A percentile compares a stretch with the other conserved stretches of the same genome.
Evolutionary conservation across 1,140 invertebrate genomes (phyloP).

Genomic region (Ceratosolen solmsi): DNA sequence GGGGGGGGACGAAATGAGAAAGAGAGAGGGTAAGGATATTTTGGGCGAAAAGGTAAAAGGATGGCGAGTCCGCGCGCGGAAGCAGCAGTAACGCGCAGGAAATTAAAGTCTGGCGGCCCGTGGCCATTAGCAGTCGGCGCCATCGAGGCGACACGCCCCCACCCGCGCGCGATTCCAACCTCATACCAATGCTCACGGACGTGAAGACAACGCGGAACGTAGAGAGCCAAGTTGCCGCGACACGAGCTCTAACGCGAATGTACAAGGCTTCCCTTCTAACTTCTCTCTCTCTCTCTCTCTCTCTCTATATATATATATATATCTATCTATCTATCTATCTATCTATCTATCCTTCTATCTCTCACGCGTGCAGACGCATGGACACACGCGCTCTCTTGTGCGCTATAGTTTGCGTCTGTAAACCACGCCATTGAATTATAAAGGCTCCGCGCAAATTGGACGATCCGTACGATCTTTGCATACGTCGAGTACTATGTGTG

Average conservation of each 20-base stretch:
- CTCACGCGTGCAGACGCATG: neutral
- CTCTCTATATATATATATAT: too few relatives aligned
- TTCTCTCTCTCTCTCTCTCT: too few relatives aligned
- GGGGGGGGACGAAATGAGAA: constrained; percentile 43
- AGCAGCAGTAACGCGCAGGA: constrained; percentile 67
- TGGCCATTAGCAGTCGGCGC: constrained; percentile 74
- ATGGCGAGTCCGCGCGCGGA: constrained; percentile 66
- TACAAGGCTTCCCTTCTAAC: neutral
- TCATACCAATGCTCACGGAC: constrained; percentile 46
- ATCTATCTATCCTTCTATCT: too few relatives aligned
- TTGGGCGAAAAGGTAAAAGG: constrained; percentile 69
- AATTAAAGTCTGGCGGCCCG: constrained; percentile 74
- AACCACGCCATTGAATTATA: neutral
- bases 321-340: too few relatives aligned
- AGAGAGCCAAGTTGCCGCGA: neutral
- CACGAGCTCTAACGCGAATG: neutral
- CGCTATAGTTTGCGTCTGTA: too few relatives aligned
- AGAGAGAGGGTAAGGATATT: constrained; percentile 61
- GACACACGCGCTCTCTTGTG: neutral
- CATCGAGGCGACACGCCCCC: constrained; percentile 73
- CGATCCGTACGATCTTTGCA: constrained; percentile 19
- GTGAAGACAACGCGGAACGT: constrained; percentile 65
- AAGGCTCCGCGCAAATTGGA: constrained; percentile 26
- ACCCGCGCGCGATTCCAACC: constrained; percentile 58
- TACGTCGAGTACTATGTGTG: neutral